Evolutionary conservation across 2,113 vertebrate genomes (phyloP).

Genomic region (Aegithalos caudatus): DNA sequence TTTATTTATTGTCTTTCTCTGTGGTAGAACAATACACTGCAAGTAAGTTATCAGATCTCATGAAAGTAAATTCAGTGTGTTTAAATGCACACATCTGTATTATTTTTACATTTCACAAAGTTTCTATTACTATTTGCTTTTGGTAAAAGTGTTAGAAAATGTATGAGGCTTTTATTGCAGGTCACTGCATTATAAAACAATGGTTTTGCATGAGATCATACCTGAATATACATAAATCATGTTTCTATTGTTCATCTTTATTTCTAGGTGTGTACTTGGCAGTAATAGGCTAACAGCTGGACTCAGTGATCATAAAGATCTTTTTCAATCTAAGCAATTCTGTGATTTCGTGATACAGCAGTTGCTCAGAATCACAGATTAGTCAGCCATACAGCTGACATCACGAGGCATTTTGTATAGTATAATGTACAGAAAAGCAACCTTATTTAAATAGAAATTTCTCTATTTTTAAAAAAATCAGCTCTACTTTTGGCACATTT

Average conservation of each 20-base stretch:
- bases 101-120: neutral
- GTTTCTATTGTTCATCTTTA: neutral
- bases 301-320: neutral
- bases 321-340: neutral
- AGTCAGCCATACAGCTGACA: neutral
- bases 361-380: neutral
- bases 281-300: neutral
- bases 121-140: neutral
- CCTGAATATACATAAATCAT: neutral
- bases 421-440: neutral
- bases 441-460: neutral
- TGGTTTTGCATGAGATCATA: neutral
- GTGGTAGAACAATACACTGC: neutral
- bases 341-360: neutral
- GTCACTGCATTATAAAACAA: neutral
- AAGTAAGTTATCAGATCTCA: neutral
- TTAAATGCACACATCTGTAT: neutral
- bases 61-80: neutral
- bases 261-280: neutral
- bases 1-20: neutral
- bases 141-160: neutral
- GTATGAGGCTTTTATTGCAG: neutral
- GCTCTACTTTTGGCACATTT: neutral
- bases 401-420: neutral
- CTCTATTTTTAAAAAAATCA: neutral